Percentiles rank a stretch among this genome's conserved stretches.
Conservation (phyloP, 2,113 vertebrate species). For the Indicator maculatus region DNA sequence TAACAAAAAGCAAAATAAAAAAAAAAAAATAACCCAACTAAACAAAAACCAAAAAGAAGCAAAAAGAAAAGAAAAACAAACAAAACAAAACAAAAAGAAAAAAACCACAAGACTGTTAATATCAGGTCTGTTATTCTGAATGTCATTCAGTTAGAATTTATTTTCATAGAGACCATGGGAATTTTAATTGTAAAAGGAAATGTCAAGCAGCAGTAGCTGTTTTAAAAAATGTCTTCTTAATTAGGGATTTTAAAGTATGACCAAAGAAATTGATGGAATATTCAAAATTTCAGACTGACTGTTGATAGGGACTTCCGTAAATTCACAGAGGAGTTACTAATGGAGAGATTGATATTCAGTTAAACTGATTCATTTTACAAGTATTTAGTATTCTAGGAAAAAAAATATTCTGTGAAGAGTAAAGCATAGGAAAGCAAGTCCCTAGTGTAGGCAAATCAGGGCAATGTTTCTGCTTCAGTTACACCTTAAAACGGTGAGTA, state of each 20-base stretch:
- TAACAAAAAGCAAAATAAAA: not conserved
- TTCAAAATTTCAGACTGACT: not conserved
- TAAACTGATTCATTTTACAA: not conserved
- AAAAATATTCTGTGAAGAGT: not conserved
- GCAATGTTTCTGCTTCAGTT: constrained; percentile 19
- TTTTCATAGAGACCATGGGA: not conserved
- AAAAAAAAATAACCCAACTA: not conserved
- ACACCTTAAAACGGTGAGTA: not conserved
- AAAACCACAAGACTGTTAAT: not conserved
- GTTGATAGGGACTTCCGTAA: not conserved
- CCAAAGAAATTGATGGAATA: not conserved
- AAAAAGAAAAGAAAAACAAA: not conserved
- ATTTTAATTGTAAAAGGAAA: not conserved
- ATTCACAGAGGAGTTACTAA: not conserved
- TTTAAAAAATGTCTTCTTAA: not conserved
- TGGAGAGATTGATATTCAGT: not conserved
- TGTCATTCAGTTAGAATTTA: not conserved
- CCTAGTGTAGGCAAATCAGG: not conserved
- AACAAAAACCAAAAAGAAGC: too few relatives aligned
- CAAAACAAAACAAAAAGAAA: not conserved
- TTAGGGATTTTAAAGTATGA: not conserved
- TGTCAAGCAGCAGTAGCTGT: not conserved
- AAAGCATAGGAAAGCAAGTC: not conserved
- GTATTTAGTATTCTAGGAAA: not conserved
- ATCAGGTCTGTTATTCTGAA: not conserved